Evolutionary conservation across 2,113 vertebrate genomes (phyloP).

Genomic region (Alaudala cheleensis): DNA sequence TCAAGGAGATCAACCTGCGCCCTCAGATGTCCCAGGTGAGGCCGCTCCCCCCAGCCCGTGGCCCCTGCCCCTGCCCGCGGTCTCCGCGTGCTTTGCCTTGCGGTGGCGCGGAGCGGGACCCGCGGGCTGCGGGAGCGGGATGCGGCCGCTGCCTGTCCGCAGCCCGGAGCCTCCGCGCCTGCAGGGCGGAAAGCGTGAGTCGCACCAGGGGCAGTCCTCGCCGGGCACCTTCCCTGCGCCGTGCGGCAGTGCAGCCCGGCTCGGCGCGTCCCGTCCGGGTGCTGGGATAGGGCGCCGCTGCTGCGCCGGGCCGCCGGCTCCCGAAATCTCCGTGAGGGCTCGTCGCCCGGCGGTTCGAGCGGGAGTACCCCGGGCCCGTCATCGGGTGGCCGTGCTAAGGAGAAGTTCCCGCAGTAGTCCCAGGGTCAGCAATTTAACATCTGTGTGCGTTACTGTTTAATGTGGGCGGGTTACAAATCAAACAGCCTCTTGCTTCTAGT

Average conservation of each 20-base stretch:
- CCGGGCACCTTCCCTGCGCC: background rate
- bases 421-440: background rate
- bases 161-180: background rate
- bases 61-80: background rate
- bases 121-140: background rate
- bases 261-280: background rate
- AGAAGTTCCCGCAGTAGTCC: background rate
- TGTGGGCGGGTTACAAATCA: background rate
- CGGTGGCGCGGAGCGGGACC: background rate
- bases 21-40: conserved; percentile 97
- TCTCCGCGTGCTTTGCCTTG: background rate
- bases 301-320: background rate
- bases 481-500: background rate
- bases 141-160: background rate
- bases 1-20: conserved; percentile 95
- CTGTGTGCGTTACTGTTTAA: background rate
- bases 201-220: too few relatives aligned
- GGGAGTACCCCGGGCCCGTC: background rate
- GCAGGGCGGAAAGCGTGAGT: background rate
- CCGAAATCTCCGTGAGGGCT: background rate
- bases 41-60: background rate
- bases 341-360: too few relatives aligned
- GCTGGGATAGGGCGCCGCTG: background rate
- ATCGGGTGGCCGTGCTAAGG: background rate
- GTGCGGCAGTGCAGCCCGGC: background rate